Conservation (phyloP, 2,888 invertebrate genomes). For the Drosophila villosipedis region DNA sequence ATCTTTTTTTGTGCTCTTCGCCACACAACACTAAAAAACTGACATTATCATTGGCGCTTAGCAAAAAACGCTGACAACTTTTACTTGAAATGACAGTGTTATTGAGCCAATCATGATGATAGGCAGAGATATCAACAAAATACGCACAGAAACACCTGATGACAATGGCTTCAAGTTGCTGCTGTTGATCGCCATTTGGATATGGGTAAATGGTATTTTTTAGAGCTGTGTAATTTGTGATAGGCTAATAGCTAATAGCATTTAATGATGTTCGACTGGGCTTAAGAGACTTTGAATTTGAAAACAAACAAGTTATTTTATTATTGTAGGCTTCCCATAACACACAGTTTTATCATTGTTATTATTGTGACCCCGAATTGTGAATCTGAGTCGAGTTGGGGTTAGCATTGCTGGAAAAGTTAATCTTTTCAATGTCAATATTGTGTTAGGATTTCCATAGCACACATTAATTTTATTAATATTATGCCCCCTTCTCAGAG, state of each 20-base stretch:
- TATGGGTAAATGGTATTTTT: not conserved
- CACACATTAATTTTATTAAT: not conserved
- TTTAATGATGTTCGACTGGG: not conserved
- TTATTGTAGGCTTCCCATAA: not conserved
- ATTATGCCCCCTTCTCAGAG: not conserved
- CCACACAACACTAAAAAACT: conserved; percentile 1
- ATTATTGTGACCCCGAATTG: too few relatives aligned
- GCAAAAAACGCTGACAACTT: conserved; percentile 3
- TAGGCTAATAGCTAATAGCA: not conserved
- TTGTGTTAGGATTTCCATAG: not conserved
- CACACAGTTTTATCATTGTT: not conserved
- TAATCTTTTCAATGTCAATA: not conserved
- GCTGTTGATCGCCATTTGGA: not conserved
- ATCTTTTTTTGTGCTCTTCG: not conserved
- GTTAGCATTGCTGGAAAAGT: not conserved
- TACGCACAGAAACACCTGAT: not conserved
- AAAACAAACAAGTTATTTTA: not conserved
- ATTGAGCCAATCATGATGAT: not conserved
- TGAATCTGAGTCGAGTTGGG: not conserved
- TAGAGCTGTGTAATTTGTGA: not conserved
- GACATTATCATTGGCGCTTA: conserved; percentile 10
- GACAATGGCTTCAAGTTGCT: not conserved
- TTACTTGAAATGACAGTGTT: not conserved
- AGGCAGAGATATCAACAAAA: not conserved
- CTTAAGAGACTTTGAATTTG: not conserved